Evolutionary conservation across 2,113 vertebrate species (phyloP).

Genomic region (Meleagris gallopavo): DNA sequence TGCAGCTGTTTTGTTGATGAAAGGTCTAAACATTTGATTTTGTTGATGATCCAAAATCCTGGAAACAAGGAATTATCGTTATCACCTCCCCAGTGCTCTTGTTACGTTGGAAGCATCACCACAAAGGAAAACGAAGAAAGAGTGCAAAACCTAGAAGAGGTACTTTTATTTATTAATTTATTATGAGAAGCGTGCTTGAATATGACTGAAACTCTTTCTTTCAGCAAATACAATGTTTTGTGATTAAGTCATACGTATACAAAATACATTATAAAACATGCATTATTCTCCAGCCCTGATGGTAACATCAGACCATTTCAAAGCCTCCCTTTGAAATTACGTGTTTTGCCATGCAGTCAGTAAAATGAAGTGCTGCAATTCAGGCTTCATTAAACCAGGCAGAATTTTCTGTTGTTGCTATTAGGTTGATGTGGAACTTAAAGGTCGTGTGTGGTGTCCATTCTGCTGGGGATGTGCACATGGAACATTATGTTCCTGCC

Average conservation of each 20-base stretch:
- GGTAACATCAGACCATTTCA: background rate
- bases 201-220: background rate
- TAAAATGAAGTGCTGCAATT: background rate
- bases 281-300: background rate
- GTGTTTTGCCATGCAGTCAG: background rate
- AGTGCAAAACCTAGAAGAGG: background rate
- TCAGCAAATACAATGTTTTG: background rate
- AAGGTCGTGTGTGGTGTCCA: background rate
- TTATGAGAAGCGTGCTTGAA: background rate
- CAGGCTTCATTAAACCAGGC: constrained; percentile 4
- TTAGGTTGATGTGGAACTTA: background rate
- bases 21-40: background rate
- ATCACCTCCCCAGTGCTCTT: background rate
- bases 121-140: background rate
- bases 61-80: background rate
- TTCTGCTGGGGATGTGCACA: background rate
- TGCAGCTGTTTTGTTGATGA: background rate
- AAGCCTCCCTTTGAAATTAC: constrained; percentile 2
- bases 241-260: background rate
- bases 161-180: background rate
- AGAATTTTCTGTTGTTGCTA: background rate
- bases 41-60: background rate
- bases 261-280: background rate
- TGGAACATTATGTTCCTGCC: background rate
- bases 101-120: background rate